Base-by-base conservation (phyloP, 2,888 invertebrate genomes). In the Liopterus haemorrhoidalis region DNA sequence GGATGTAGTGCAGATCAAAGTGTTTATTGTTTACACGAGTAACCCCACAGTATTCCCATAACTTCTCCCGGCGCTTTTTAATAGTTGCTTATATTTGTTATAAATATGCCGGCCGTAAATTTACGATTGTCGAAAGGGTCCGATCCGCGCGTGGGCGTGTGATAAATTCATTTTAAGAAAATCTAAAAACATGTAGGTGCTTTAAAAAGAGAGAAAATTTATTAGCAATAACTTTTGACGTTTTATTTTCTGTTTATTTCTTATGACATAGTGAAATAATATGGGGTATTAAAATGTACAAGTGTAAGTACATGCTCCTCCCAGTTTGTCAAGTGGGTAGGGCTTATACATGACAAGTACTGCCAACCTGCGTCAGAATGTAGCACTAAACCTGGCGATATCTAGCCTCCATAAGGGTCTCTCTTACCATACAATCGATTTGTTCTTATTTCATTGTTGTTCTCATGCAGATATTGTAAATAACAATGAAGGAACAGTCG, bases 311-410 rank as follows among this genome's bases (percentile, higher is more conserved):
- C 49, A 52, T 55, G 61, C 65, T 59, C 64, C 67, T 56, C 65
- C 66, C 58, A 53, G 51, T 54, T 44, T 50, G 55, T 55, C 55
- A 57, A 60, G 57, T 55, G 61, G 60, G 63, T 55, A 49, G 60
- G 56, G 49, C 55, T 49, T 18, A 50, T 52, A 59, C 63, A 62
- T 59, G 65, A 61, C 59, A 66, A 57, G 59, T 65, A 64, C 58
- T 58, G 64, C 61, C 64, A 63, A 59, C 65, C 59, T 52, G 53
- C 55, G 59, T 46, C 48, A 28, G 47, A 49, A 51, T 52, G 39
- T 40, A 40, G 50, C 51, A 61, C 57, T 56, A 42, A 6, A 16
- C 19, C 16, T 9, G 28, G 49, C 49, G 27, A 18, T 25, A 24
- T 5, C 43, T 61, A 62, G 57, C 54, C 63, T 61, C 61, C 25